Base-by-base conservation (phyloP, 2,113 vertebrate genomes). In the Phrynosoma blainvillii region DNA sequence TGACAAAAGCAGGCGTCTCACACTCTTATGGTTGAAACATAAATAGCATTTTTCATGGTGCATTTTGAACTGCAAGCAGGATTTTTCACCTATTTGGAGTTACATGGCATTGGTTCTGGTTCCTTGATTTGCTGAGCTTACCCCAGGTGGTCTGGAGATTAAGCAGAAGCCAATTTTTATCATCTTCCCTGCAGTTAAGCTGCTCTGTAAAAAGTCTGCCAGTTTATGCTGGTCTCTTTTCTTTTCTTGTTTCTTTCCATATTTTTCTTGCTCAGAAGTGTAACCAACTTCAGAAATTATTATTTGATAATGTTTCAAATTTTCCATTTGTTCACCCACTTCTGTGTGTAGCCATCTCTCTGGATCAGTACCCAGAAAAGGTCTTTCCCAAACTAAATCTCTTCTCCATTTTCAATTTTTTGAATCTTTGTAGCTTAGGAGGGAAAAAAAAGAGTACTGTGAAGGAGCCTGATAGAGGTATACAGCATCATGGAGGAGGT, bases 71-170 rank as follows among this genome's bases (percentile, higher is more conserved):
- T 77, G 79, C 83, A 85, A 68, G 89, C 70, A 70, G 40, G 89
- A 66, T 89, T 85, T 81, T 89, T 85, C 88, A 89, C 70, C 56
- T 86, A 86, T 86, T 75, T 90, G 79, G 83, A 3, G 30, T 85
- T 88, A 70, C 73, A 86, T 66, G 85, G 71, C 81, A 77, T 36
- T 4, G 52, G 16, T 59, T 91, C 76, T 82, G 62, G 88, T 88
- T 54, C 54, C 40, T 87, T 8, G 0, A 90, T 84, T 89, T 9
- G 0, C 85, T 92, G 84, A 90, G 78, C 10, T 16, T 79, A 3
- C 74, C 62, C 83, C 82, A 77, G 68, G 73, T 90, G 82, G 68
- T 86, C 36, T 86, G 73, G 80, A 87, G 56, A 87, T 83, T 36
- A 90, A 84, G 40, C 42, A 73, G 82, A 73, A 91, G 16, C 25